Evolutionary conservation across 1,140 invertebrate species (phyloP), one percentile per base, ranked within the genome.

Genomic region (Hormaphis cornu): DNA sequence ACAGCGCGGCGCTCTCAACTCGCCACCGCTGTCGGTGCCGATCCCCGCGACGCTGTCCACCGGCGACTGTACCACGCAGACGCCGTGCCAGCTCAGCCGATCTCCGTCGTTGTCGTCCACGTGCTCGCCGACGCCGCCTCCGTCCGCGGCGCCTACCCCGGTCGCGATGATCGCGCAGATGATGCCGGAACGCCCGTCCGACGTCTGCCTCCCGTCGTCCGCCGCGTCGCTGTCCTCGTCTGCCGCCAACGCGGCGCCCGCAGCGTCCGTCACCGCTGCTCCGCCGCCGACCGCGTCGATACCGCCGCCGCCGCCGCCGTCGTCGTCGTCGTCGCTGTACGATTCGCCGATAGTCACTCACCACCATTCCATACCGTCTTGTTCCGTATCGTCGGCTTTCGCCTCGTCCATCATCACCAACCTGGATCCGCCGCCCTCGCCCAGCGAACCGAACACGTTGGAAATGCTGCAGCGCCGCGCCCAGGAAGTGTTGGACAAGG

Each of bases 391-490:
- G 70, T 86, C 88, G 9, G 89, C 88, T 59, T 81, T 93, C 74
- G 89, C 90, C 8, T 90, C 89, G 66, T 87, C 88, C 63, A 93
- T 93, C 72, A 92, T 93, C 71, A 92, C 90, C 28, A 89, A 90
- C 75, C 87, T 87, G 72, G 90, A 93, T 77, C 86, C 87, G 53
- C 85, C 87, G 22, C 84, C 88, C 12, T 86, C 87, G 63, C 82
- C 89, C 20, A 88, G 90, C 75, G 89, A 91, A 76, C 90, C 90
- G 8, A 95, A 95, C 77, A 92, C 90, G 1, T 80, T 96, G 56
- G 92, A 95, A 80, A 88, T 95, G 85, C 80, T 96, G 63, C 91
- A 95, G 77, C 88, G 90, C 76, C 84, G 90, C 70, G 89, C 91
- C 4, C 90, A 94, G 80, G 90, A 93, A 79, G 91, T 95, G 46